Evolutionary conservation across 2,113 vertebrate genomes (phyloP), one percentile per base, ranked within the genome.

Genomic region (Tauraco erythrolophus): DNA sequence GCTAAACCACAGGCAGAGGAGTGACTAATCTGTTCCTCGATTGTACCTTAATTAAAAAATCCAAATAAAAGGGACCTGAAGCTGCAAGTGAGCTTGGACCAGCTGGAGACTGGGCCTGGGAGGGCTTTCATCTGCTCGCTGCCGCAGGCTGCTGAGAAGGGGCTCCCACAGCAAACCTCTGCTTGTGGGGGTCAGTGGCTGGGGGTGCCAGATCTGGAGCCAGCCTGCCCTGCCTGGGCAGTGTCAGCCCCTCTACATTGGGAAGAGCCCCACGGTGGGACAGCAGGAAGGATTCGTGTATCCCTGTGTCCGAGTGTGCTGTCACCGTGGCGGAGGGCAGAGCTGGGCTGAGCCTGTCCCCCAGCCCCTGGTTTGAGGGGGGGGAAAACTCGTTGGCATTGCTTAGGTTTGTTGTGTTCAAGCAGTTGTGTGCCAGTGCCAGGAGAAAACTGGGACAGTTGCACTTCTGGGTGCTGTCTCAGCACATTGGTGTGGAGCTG

Each of bases 391-490:
- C 7, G 1, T 7, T 1, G 3, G 54, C 6, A 0, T 18, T 64
- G 58, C 58, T 50, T 46, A 83, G 74, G 66, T 22, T 33, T 66
- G 61, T 75, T 76, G 77, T 58, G 33, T 56, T 93, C 0, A 5
- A 77, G 64, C 89, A 78, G 83, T 84, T 81, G 72, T 87, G 77
- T 0, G 2, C 64, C 46, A 70, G 60, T 87, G 77, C 81, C 87
- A 76, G 91, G 83, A 91, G 94, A 75, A 95, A 96, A 94, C 66
- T 95, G 89, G 94, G 91, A 72, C 89, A 84, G 68, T 94, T 93
- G 90, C 62, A 46, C 71, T 97, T 97, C 48, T 95, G 91, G 93
- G 84, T 96, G 89, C 90, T 95, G 60, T 96, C 94, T 95, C 93
- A 96, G 88, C 69, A 6, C 88, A 72, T 78, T 83, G 84, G 62